A percentile compares a stretch with the other conserved stretches of the same genome.
These are phyloP conservation scores for Archaeoteleia sp. DNA, from an alignment of 2,888 invertebrate species.

Conservation along the genomic window DNA sequence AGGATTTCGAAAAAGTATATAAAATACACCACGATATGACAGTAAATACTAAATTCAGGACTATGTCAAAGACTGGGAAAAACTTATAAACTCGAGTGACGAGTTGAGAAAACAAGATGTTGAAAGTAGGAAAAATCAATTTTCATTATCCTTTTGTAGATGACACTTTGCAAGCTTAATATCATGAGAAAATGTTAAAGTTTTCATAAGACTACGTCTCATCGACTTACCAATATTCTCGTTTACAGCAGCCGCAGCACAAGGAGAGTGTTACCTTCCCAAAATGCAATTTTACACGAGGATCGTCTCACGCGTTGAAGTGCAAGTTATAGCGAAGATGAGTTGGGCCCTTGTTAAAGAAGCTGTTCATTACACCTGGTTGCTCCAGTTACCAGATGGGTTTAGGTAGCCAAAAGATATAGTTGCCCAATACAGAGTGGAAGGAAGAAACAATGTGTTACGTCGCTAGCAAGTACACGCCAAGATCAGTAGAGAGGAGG, in stretches of 20 bases:
- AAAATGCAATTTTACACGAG: constrained; percentile 53
- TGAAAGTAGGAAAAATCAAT: constrained; percentile 20
- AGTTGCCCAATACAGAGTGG: constrained; percentile 57
- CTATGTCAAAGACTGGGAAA: constrained; percentile 24
- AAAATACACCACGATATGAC: constrained; percentile 71
- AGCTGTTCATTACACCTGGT: constrained; percentile 60
- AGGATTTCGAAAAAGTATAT: constrained; percentile 72
- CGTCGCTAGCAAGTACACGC: constrained; percentile 51
- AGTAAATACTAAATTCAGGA: constrained; percentile 59
- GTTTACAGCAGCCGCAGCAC: constrained; percentile 42
- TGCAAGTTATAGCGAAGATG: constrained; percentile 35
- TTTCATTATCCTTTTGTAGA: constrained; percentile 32
- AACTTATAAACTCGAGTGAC: background rate
- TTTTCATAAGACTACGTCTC: constrained; percentile 37
- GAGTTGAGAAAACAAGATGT: constrained; percentile 24
- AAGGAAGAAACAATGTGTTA: constrained; percentile 70
- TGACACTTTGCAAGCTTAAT: constrained; percentile 33
- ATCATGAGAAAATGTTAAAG: constrained; percentile 40
- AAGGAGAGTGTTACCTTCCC: constrained; percentile 47
- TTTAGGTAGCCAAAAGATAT: constrained; percentile 37
- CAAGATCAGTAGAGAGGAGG: constrained; percentile 50
- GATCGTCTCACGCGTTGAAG: constrained; percentile 51
- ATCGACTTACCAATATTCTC: constrained; percentile 48
- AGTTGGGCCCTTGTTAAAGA: constrained; percentile 49
- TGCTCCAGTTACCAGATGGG: constrained; percentile 60